phyloP scores from a whole-genome alignment of 2,888 invertebrate species.

The Helleia helle region DNA sequence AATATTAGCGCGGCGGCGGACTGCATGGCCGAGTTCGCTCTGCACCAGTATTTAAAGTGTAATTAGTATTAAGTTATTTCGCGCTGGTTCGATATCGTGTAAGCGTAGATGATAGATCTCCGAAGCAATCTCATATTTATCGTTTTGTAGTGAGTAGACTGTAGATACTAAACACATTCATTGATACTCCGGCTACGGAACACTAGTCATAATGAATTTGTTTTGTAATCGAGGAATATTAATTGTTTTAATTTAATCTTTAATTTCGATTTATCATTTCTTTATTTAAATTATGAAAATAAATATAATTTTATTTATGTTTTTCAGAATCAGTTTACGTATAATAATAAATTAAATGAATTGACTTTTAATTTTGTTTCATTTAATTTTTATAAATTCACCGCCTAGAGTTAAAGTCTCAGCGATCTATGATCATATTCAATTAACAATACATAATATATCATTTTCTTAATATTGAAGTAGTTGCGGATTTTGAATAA shows the following conservation, averaged over 20 bases:
- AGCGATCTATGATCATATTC: no score
- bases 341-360: constrained; percentile 22
- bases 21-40: constrained; percentile 8
- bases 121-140: constrained; percentile 47
- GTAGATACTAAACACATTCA: constrained; percentile 33
- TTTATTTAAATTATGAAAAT: background rate
- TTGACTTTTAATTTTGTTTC: background rate
- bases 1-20: constrained; percentile 11
- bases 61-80: constrained; percentile 7
- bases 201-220: constrained; percentile 48
- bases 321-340: constrained; percentile 23
- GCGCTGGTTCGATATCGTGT: constrained; percentile 17
- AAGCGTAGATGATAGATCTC: constrained; percentile 59
- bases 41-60: constrained; percentile 2
- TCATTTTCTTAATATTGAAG: no score
- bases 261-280: constrained; percentile 11
- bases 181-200: constrained; percentile 35
- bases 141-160: constrained; percentile 32
- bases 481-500: no score
- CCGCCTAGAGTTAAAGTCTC: background rate
- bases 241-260: constrained; percentile 22
- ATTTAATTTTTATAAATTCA: constrained; percentile 19
- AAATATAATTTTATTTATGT: constrained; percentile 22
- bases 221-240: constrained; percentile 19
- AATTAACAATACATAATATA: no score